These are phyloP conservation scores for Odontocolon sp. DNA, from an alignment of 2,888 invertebrate species.

Conservation along the genomic window DNA sequence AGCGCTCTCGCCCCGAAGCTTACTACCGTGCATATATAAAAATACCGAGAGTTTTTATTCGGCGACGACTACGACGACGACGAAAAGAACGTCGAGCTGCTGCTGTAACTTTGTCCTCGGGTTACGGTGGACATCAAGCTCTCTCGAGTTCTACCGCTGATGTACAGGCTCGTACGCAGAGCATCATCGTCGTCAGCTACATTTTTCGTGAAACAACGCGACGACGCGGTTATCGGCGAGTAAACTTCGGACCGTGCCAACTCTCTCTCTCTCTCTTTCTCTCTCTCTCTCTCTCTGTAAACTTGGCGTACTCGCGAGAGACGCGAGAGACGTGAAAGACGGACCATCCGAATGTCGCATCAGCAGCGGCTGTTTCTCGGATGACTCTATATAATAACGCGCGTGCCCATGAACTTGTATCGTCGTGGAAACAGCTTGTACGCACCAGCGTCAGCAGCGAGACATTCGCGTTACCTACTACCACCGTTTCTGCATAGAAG, in stretches of 20 bases:
- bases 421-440: slow-evolving; percentile 46
- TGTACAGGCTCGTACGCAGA: slow-evolving; percentile 25
- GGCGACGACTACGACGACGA: slow-evolving; percentile 57
- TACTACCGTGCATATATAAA: slow-evolving; percentile 76
- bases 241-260: too few relatives aligned
- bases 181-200: too few relatives aligned
- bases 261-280: slow-evolving; percentile 28
- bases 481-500: slow-evolving; percentile 40
- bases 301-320: slow-evolving; percentile 49
- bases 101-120: too few relatives aligned
- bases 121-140: slow-evolving; percentile 15
- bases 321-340: slow-evolving; percentile 43
- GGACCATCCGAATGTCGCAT: slow-evolving; percentile 46
- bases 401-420: slow-evolving; percentile 58
- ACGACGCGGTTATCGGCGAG: too few relatives aligned
- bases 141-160: slow-evolving; percentile 33
- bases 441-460: background rate
- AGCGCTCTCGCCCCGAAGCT: slow-evolving; percentile 63
- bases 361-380: slow-evolving; percentile 28
- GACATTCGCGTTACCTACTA: slow-evolving; percentile 34
- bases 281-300: too few relatives aligned
- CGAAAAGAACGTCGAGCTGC: slow-evolving; percentile 1
- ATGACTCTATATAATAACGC: slow-evolving; percentile 59
- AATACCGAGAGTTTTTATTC: slow-evolving; percentile 76
- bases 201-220: too few relatives aligned